Conservation (phyloP, 2,888 invertebrate genomes). For the Luperina nickerlii region DNA sequence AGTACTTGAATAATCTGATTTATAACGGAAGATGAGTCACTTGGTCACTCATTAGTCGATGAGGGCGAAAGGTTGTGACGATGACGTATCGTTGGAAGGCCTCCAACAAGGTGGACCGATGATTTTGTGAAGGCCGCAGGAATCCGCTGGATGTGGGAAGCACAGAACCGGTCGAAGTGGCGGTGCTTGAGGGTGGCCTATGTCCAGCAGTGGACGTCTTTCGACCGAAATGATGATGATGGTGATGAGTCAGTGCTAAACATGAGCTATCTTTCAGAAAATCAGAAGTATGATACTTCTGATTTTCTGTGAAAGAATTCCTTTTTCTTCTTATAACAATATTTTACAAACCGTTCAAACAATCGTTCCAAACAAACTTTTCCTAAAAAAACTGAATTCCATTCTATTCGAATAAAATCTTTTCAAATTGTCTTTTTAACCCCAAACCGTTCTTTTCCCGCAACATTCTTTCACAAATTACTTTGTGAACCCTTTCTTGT, state of each 20-base stretch:
- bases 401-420: slow-evolving; percentile 38
- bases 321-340: background rate
- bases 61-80: background rate
- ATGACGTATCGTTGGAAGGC: background rate
- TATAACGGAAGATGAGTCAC: background rate
- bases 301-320: background rate
- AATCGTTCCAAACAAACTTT: slow-evolving; percentile 10
- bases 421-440: slow-evolving; percentile 29
- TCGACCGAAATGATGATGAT: background rate
- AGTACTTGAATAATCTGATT: background rate
- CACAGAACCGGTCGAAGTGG: background rate
- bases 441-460: slow-evolving; percentile 48
- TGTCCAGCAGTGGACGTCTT: background rate
- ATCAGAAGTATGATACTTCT: background rate
- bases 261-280: background rate
- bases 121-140: background rate
- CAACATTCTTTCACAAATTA: slow-evolving; percentile 64
- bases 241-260: background rate
- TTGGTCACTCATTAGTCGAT: too few species aligned
- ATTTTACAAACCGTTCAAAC: slow-evolving; percentile 19
- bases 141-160: background rate
- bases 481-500: slow-evolving; percentile 62
- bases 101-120: background rate
- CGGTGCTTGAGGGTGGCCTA: too few species aligned
- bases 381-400: slow-evolving; percentile 9